Evolutionary conservation across 2,888 invertebrate genomes (phyloP).

Genomic region (Acrocyrtus sp.): DNA sequence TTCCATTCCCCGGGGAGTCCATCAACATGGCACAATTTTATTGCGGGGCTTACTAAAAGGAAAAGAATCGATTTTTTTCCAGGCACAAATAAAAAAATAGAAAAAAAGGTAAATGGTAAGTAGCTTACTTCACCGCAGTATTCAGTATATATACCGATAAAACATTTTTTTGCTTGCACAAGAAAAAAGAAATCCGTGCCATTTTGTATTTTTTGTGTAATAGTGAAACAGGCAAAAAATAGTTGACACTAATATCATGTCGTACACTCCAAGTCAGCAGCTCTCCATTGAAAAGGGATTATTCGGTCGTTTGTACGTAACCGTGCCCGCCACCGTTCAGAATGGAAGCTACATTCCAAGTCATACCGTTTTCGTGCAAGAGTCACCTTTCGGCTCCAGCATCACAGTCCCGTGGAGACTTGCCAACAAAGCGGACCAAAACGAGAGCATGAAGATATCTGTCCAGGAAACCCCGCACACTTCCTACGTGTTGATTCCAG

Average conservation of each 20-base stretch:
- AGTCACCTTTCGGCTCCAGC: slow-evolving; percentile 32
- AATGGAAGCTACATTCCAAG: slow-evolving; percentile 24
- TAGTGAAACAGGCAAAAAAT: not conserved
- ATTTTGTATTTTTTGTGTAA: no score
- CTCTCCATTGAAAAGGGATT: slow-evolving; percentile 19
- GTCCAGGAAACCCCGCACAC: slow-evolving; percentile 31
- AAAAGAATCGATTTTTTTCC: no score
- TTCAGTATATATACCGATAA: no score
- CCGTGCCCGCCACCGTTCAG: slow-evolving; percentile 16
- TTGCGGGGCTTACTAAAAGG: no score
- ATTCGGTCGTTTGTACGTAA: slow-evolving; percentile 13
- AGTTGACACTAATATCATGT: not conserved
- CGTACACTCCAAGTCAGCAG: slow-evolving; percentile 23
- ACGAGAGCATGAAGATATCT: no score
- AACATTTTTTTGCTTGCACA: no score
- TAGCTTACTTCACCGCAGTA: no score
- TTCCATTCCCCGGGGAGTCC: no score
- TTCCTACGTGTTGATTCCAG: slow-evolving; percentile 19
- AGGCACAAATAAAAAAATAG: no score
- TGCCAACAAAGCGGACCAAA: not conserved
- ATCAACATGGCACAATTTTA: no score
- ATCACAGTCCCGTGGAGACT: slow-evolving; percentile 27
- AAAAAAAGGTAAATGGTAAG: no score
- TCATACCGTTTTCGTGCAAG: slow-evolving; percentile 33
- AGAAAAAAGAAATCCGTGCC: no score